A percentile compares a stretch with the other conserved stretches of the same genome.
phyloP scores from a whole-genome alignment of 1,140 invertebrate species.

The Drosophila gunungcola region DNA sequence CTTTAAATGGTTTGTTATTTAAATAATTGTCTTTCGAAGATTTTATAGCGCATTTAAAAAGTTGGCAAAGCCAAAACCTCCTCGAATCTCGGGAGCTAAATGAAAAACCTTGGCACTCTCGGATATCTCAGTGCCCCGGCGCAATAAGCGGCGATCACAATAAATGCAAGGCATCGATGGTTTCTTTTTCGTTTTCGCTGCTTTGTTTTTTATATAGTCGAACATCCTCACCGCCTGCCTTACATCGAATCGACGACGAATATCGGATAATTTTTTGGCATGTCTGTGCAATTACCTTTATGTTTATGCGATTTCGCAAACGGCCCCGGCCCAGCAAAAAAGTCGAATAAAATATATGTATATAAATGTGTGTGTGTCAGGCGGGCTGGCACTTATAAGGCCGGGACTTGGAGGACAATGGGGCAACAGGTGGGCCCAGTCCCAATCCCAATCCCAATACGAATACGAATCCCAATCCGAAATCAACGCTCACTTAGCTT shows the following conservation, averaged over 20 bases:
- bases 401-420: constrained; percentile 55
- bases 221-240: constrained; percentile 42
- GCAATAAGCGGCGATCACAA: constrained; percentile 76
- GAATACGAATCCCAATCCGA: neutral
- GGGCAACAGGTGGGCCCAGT: constrained; percentile 68
- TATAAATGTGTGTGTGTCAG: constrained; percentile 8
- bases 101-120: constrained; percentile 70
- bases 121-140: constrained; percentile 47
- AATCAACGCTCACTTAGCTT: constrained; percentile 67
- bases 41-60: constrained; percentile 8
- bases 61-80: constrained; percentile 12
- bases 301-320: constrained; percentile 76
- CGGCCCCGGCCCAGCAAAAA: constrained; percentile 28
- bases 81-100: constrained; percentile 42
- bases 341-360: constrained; percentile 37
- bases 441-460: neutral
- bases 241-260: constrained; percentile 41
- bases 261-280: constrained; percentile 81
- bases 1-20: neutral
- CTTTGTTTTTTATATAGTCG: constrained; percentile 28
- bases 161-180: constrained; percentile 80
- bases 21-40: no score
- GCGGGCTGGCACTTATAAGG: constrained; percentile 5
- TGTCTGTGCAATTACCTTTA: constrained; percentile 82
- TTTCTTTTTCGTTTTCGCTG: constrained; percentile 31